Conservation (phyloP, 53 echinoderm and acorn worm species). For the Antedon mediterranea region DNA sequence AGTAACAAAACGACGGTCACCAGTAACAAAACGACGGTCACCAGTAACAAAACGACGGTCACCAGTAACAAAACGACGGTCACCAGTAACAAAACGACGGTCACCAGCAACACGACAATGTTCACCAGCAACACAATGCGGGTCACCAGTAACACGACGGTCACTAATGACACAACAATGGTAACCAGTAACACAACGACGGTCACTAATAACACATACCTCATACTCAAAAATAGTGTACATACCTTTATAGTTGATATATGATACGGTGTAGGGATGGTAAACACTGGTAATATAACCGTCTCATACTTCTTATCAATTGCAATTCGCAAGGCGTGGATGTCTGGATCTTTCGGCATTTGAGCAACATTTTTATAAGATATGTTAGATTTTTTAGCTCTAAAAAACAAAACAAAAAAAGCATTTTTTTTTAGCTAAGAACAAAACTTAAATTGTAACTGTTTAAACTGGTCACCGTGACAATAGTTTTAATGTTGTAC, state of each 20-base stretch:
- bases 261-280: conserved; percentile 79
- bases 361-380: conserved; percentile 69
- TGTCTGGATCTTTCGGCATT: conserved; percentile 79
- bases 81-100: too few species aligned
- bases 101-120: too few species aligned
- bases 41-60: neutral
- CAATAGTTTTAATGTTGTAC: too few species aligned
- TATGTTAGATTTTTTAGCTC: conserved; percentile 66
- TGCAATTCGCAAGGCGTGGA: conserved; percentile 49
- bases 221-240: too few species aligned
- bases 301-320: conserved; percentile 98
- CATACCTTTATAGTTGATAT: conserved; percentile 89
- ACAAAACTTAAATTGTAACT: too few species aligned
- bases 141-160: too few species aligned
- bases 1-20: too few species aligned
- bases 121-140: too few species aligned
- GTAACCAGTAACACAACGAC: too few species aligned
- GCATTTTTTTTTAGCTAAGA: too few species aligned
- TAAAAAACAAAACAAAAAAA: conserved; percentile 9
- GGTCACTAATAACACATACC: too few species aligned
- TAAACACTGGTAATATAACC: conserved; percentile 88
- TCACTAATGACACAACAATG: neutral
- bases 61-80: neutral
- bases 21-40: neutral
- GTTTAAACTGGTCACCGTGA: too few species aligned